Evolutionary conservation across 2,888 invertebrate genomes (phyloP).

Genomic region (Gortyna flavago): DNA sequence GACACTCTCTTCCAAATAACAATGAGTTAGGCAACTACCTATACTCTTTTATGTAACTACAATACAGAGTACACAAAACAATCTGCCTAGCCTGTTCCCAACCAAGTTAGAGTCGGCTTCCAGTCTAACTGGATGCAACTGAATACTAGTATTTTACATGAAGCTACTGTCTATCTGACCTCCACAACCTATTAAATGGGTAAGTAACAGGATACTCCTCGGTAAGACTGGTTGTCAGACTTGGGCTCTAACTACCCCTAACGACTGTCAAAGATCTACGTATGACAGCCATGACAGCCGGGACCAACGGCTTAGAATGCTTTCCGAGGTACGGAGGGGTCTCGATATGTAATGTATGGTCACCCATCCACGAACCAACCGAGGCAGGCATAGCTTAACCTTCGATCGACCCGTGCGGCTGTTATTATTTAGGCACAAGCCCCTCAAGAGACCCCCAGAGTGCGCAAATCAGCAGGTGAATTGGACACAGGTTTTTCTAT

Average conservation of each 20-base stretch:
- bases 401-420: not conserved
- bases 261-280: not conserved
- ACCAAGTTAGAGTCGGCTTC: not conserved
- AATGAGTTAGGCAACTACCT: constrained; percentile 9
- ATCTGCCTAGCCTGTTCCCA: no score
- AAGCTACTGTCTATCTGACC: not conserved
- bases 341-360: not conserved
- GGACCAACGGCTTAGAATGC: not conserved
- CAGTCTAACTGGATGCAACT: not conserved
- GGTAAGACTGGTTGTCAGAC: not conserved
- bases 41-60: not conserved
- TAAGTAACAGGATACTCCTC: not conserved
- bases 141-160: not conserved
- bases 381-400: not conserved
- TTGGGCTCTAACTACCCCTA: not conserved
- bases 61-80: not conserved
- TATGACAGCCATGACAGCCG: not conserved
- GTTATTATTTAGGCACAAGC: not conserved
- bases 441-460: constrained; percentile 5
- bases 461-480: constrained; percentile 64
- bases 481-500: constrained; percentile 74
- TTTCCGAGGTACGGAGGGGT: not conserved
- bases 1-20: constrained; percentile 3
- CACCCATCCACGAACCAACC: not conserved
- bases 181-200: no score